Evolutionary conservation across 2,888 invertebrate genomes (phyloP), one percentile per base, ranked within the genome.

Genomic region (Adelognathus sp.): DNA sequence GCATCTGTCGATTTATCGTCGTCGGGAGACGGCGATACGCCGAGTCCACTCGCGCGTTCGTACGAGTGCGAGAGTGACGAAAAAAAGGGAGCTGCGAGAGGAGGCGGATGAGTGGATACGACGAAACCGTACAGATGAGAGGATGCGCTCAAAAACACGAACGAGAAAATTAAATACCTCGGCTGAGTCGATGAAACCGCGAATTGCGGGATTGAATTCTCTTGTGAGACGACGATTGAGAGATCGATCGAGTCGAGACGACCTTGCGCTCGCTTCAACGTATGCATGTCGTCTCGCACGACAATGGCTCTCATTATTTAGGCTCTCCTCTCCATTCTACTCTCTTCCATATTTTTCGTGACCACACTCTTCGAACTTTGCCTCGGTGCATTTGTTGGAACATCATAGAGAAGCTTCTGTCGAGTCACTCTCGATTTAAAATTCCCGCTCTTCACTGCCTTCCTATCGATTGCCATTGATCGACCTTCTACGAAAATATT

Each of bases 1-100:
- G 60, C 74, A 81, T 73, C 81, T 79, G 81, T 74, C 78, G 71
- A 69, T 75, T 78, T 77, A 74, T 74, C 63, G 56, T 66, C 21
- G n/a, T n/a, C n/a, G n/a, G n/a, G n/a, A n/a, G n/a, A n/a, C 52
- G 24, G 27, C 50, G 60, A 64, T 54, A 64, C 41, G 44, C 18
- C 36, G 18, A 41, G 61, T 69, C 54, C 67, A 33, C 73, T 29
- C 7, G 14, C 29, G 11, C 36, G 18, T 63, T n/a, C 33, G 24
- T 27, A 29, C 31, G 16, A 11, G 36, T 21, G 36, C 2, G 24
- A 29, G 6, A 4, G 61, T 16, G 14, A 50, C 29, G 9, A 39
- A 27, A 31, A 72, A 21, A 52, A 50, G 16, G 9, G 14, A 6
- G 14, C n/a, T 18, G 7, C 18, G 9, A 18, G 18, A 3, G 18